Conservation (phyloP, 2,888 invertebrate genomes). For the Argynnis bischoffii region DNA sequence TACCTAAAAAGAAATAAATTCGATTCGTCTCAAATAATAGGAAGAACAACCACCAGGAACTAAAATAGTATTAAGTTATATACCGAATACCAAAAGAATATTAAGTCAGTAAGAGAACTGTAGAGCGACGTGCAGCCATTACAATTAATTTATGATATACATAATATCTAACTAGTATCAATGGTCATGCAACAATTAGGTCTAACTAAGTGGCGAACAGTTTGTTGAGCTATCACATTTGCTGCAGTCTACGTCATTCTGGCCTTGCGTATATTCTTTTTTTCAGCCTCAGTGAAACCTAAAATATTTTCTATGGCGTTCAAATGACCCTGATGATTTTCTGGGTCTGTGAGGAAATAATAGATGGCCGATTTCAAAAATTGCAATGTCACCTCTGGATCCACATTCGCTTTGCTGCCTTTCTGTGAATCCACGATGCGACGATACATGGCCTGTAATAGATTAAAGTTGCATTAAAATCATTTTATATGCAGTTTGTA, state of each 20-base stretch:
- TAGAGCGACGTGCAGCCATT: constrained; percentile 52
- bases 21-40: constrained; percentile 53
- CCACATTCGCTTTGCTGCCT: constrained; percentile 86
- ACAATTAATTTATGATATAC: constrained; percentile 24
- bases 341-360: constrained; percentile 94
- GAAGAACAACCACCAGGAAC: constrained; percentile 52
- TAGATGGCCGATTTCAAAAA: constrained; percentile 96
- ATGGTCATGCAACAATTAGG: constrained; percentile 47
- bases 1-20: constrained; percentile 59
- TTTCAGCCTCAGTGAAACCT: constrained; percentile 92
- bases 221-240: constrained; percentile 40
- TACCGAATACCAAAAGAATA: background rate
- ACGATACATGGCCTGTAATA: constrained; percentile 91
- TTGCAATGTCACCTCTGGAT: constrained; percentile 95
- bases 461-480: constrained; percentile 26
- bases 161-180: constrained; percentile 37
- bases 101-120: constrained; percentile 41
- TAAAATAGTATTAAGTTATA: constrained; percentile 9
- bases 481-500: background rate
- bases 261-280: constrained; percentile 89
- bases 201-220: constrained; percentile 42
- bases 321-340: constrained; percentile 93
- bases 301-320: constrained; percentile 95
- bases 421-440: constrained; percentile 90
- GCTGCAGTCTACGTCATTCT: constrained; percentile 75